Conservation (phyloP, 2,888 invertebrate genomes). For the Empis stercorea region DNA sequence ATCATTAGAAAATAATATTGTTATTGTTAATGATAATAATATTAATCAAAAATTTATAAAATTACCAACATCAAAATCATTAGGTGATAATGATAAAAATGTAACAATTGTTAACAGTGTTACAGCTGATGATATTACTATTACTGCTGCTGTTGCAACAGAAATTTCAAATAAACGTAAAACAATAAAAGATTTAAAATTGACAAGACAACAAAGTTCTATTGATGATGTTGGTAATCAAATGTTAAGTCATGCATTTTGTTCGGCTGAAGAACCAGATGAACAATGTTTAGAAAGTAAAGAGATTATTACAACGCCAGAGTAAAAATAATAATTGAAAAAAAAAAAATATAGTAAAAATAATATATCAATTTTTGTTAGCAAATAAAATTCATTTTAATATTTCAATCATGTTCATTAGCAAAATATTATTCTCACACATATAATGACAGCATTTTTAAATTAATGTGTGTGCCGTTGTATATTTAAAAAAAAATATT, state of each 20-base stretch:
- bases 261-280: slow-evolving; percentile 15
- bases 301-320: slow-evolving; percentile 9
- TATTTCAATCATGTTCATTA: no score
- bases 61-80: background rate
- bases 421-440: no score
- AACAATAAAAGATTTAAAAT: slow-evolving; percentile 9
- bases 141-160: background rate
- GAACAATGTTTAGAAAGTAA: slow-evolving; percentile 15
- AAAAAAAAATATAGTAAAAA: background rate
- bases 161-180: slow-evolving; percentile 6
- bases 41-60: background rate
- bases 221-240: slow-evolving; percentile 16
- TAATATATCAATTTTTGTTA: no score
- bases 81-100: background rate
- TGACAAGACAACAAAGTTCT: slow-evolving; percentile 12
- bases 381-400: no score
- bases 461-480: no score
- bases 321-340: slow-evolving; percentile 1
- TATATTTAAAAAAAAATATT: no score
- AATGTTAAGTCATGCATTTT: slow-evolving; percentile 14
- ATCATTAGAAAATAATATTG: slow-evolving; percentile 13
- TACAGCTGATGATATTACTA: background rate
- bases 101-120: background rate
- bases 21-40: slow-evolving; percentile 10
- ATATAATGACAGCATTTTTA: no score